phyloP scores from a whole-genome alignment of 2,113 vertebrate species.

The Synchiropus splendidus region DNA sequence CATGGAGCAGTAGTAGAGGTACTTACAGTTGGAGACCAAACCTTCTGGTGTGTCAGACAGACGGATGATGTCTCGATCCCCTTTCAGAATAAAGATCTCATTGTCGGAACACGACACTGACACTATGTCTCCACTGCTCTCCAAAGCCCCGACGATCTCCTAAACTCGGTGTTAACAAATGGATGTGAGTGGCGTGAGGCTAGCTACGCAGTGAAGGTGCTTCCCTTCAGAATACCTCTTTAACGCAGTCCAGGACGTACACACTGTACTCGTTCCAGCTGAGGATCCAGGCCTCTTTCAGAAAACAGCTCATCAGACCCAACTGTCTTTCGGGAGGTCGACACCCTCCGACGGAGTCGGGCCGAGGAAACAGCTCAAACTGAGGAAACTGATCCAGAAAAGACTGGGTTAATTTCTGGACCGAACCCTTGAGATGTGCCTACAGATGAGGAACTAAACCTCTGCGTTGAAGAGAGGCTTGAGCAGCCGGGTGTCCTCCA shows the following conservation, averaged over 20 bases:
- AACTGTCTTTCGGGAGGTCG: conserved; percentile 76
- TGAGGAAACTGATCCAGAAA: conserved; percentile 57
- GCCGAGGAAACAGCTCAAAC: conserved; percentile 83
- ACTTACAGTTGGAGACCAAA: conserved; percentile 70
- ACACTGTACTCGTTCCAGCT: conserved; percentile 96
- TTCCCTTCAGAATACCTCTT: conserved; percentile 59
- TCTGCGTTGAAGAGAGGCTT: conserved; percentile 77
- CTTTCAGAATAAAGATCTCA: conserved; percentile 93
- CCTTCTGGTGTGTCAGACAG: conserved; percentile 86
- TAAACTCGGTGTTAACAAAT: conserved; percentile 5
- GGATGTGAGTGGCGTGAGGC: no score
- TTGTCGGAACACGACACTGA: conserved; percentile 89
- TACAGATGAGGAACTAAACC: conserved; percentile 13
- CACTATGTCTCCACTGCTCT: conserved; percentile 88
- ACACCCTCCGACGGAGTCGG: conserved; percentile 63
- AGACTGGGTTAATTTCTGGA: not conserved
- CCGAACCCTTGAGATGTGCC: not conserved
- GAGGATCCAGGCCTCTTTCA: conserved; percentile 84
- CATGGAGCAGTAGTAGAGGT: not conserved
- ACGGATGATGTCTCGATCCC: conserved; percentile 87
- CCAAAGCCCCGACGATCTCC: conserved; percentile 84
- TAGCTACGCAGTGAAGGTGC: no score
- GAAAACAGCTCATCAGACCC: conserved; percentile 82
- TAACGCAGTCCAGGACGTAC: conserved; percentile 82
- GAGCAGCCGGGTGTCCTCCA: conserved; percentile 84